Conservation (phyloP, 2,113 vertebrate species). For the Trogon surrucura region DNA sequence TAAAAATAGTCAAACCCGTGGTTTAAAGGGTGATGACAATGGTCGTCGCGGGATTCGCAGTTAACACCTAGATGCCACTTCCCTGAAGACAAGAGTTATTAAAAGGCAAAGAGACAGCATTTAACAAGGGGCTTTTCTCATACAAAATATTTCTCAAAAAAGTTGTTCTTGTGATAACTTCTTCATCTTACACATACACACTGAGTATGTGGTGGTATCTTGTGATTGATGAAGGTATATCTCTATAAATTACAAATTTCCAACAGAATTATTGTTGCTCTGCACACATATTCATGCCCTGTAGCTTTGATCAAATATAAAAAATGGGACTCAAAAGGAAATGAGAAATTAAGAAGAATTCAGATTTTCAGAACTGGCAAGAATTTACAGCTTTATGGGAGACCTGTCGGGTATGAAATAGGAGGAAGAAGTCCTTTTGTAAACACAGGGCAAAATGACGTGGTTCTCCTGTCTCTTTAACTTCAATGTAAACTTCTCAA, state of each 20-base stretch:
- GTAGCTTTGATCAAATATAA: background rate
- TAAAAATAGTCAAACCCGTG: slow-evolving; percentile 92
- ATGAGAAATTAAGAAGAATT: background rate
- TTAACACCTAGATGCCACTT: slow-evolving; percentile 95
- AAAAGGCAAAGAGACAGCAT: background rate
- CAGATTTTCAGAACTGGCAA: background rate
- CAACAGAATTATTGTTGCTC: background rate
- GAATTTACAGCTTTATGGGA: background rate
- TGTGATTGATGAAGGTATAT: accelerated
- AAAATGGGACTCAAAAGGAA: background rate
- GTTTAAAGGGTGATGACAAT: slow-evolving; percentile 90
- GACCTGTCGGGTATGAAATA: background rate
- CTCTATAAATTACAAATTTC: background rate
- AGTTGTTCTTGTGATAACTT: background rate
- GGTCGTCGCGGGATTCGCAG: slow-evolving; percentile 80
- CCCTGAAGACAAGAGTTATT: slow-evolving; percentile 72
- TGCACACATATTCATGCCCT: background rate
- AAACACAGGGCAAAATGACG: background rate
- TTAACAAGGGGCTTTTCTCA: background rate
- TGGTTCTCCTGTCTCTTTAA: background rate
- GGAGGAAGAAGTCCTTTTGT: background rate
- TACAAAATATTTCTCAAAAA: background rate
- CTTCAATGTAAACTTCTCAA: background rate
- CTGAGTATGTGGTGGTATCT: background rate
- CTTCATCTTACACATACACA: background rate